Evolutionary conservation across 2,113 vertebrate species (phyloP), one percentile per base, ranked within the genome.

Genomic region (Ceyx melanurus): DNA sequence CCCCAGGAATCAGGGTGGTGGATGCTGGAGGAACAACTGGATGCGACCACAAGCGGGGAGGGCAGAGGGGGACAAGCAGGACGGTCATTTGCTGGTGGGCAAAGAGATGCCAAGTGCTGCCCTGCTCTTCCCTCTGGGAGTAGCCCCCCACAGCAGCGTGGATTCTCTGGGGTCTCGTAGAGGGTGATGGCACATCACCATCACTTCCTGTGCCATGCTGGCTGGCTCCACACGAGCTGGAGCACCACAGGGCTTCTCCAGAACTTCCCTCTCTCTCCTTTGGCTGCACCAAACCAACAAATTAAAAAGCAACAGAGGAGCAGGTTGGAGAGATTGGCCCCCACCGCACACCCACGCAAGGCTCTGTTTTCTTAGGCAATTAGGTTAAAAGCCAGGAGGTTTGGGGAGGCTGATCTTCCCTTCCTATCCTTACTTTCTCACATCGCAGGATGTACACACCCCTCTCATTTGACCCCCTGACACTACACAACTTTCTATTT

Each of bases 1-100:
- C 17, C 4, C 10, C 1, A 0, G 28, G 46, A 17, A 14, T 3
- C 0, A 1, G 25, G 26, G n/a, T 3, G 8, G 70, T 0, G 0
- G 62, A 10, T 2, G 28, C 72, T 76, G 75, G 12, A 56, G 43
- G 14, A 84, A 12, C 2, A 5, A 19, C 68, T 74, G 88, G 78
- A 85, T 60, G 71, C 2, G 8, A 25, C 22, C 14, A 46, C 15
- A 37, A 28, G 15, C 16, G 57, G 65, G 57, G 10, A 64, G 50
- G 1, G 2, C 8, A 22, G 26, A 43, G 7, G 29, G 35, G 72
- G 71, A 68, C 40, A n/a, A 76, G 74, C 0, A 3, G 37, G 15
- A 22, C 3, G 3, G 53, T 11, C 40, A 1, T 75, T 65, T 56
- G 48, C 67, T n/a, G 48, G 5, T 15, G 45, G 62, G 23, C 51